Evolutionary conservation across 1,140 invertebrate species (phyloP), one percentile per base, ranked within the genome.

Genomic region (Bombus balteatus): DNA sequence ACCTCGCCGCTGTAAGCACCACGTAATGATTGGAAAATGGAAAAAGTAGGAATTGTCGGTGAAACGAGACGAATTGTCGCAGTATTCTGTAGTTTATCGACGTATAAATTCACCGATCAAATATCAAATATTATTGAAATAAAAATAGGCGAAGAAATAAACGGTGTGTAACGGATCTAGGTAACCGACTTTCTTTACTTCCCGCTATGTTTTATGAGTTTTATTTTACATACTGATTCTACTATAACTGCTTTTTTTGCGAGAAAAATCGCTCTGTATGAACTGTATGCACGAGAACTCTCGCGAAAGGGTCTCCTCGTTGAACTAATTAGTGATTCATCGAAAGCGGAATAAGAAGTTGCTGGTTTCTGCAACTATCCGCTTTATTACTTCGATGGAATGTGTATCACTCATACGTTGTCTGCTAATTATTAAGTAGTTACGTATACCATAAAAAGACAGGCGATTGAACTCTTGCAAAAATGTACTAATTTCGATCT

Each of bases 111-210:
- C 41, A 10, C 8, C 25, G n/a, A 37, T 10, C 28, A 47, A n/a
- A 32, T n/a, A 32, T 41, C 47, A n/a, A 78, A 65, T 53, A n/a
- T 80, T 80, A 43, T 57, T 15, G 41, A 73, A 73, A 73, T 47
- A 25, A 62, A 28, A 4, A 32, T 10, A 15, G 18, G 25, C 32
- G 83, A n/a, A 25, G 34, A 6, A 39, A 32, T 37, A 28, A 85
- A 85, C 12, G 76, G 41, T 47, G 4, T 39, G 82, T 79, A 79
- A 80, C 77, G 77, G 83, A 85, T 85, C 77, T 85, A 65, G 77
- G 65, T 25, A 53, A 22, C 43, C 28, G 59, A 80, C 83, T 85
- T 85, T 85, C 83, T 85, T 71, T 25, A 39, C 39, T 80, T 72
- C 28, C 43, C 53, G 53, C 4, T 8, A 18, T 15, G 43, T 47